Conservation (phyloP, 2,113 vertebrate species). For the Corythornis vintsioides region DNA sequence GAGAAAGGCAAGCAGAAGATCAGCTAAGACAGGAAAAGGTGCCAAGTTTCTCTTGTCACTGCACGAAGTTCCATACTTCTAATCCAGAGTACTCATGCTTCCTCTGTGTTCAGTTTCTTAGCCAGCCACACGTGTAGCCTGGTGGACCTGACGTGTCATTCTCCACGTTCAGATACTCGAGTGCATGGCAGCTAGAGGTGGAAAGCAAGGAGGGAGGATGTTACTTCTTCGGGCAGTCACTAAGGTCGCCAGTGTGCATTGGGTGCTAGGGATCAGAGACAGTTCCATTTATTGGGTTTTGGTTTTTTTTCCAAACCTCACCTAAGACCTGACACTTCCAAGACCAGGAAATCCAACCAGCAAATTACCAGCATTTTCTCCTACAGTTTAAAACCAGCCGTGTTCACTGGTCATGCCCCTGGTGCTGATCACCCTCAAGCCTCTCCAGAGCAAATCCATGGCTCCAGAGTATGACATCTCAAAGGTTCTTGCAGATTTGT, state of each 20-base stretch:
- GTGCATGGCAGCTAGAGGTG: not conserved
- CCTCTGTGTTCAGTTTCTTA: not conserved
- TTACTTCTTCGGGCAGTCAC: not conserved
- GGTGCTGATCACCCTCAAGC: not conserved
- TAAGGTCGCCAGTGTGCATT: not conserved
- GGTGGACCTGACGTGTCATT: not conserved
- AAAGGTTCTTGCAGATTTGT: not conserved
- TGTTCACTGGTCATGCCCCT: not conserved
- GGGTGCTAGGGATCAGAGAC: not conserved
- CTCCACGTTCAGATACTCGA: not conserved
- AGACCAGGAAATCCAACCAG: not conserved
- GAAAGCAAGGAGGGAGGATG: not conserved
- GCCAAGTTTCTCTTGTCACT: not conserved
- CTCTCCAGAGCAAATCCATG: not conserved
- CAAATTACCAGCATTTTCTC: not conserved
- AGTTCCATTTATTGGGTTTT: not conserved
- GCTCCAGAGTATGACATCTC: not conserved
- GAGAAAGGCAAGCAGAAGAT: not conserved
- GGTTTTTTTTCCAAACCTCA: not conserved
- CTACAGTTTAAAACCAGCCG: accelerated
- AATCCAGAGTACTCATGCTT: not conserved
- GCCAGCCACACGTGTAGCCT: not conserved
- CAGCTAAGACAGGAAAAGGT: not conserved
- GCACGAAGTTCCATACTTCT: not conserved
- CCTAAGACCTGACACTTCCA: not conserved